These are phyloP conservation scores for Metopia argyrocephala DNA, from an alignment of 2,888 invertebrate genomes.

Conservation along the genomic window DNA sequence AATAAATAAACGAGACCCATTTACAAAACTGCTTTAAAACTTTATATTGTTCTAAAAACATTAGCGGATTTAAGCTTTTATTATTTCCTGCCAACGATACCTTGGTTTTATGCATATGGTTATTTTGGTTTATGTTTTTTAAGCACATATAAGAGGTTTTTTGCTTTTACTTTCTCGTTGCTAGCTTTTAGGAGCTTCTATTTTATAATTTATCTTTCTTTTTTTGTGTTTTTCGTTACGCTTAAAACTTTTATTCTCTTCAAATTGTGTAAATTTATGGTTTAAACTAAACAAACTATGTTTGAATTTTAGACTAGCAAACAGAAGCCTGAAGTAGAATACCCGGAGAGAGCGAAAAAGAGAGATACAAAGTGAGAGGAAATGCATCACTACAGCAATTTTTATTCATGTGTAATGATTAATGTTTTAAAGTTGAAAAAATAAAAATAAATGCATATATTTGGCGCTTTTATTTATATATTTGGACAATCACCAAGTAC, in stretches of 20 bases:
- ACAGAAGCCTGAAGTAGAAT: too few species aligned
- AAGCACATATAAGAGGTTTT: not conserved
- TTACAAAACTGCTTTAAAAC: too few species aligned
- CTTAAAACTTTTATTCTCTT: not conserved
- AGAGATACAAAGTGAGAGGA: slow-evolving; percentile 63
- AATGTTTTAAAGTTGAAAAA: slow-evolving; percentile 68
- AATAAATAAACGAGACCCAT: too few species aligned
- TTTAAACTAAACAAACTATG: slow-evolving; percentile 65
- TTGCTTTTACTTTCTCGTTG: not conserved
- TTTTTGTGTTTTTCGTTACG: not conserved
- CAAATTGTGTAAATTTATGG: slow-evolving; percentile 67
- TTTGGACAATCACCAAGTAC: not conserved
- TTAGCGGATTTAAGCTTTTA: not conserved
- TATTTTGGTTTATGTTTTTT: not conserved
- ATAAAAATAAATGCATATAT: slow-evolving; percentile 1
- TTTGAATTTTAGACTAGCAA: slow-evolving; percentile 9
- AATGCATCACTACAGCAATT: slow-evolving; percentile 70
- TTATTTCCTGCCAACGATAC: not conserved
- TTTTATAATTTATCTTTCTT: slow-evolving; percentile 28
- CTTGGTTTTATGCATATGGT: not conserved
- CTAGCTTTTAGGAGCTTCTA: not conserved
- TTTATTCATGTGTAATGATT: slow-evolving; percentile 70
- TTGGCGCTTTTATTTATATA: slow-evolving; percentile 37
- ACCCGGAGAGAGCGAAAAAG: not conserved
- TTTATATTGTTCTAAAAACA: not conserved